Conservation (phyloP, 2,888 invertebrate genomes). For the Lissocephala sabroskyi region DNA sequence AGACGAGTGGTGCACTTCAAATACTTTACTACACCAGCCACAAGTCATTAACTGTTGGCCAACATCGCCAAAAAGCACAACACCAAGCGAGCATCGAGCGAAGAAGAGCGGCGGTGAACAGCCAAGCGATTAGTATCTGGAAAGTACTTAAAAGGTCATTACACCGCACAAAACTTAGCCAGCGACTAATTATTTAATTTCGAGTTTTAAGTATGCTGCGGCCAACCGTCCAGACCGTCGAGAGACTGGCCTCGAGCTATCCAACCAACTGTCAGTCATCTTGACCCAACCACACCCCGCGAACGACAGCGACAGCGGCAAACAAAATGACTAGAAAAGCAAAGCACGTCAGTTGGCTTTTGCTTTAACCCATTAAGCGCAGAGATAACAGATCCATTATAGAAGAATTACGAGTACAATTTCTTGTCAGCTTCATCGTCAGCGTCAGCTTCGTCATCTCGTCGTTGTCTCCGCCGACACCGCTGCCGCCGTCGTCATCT, state of each 20-base stretch:
- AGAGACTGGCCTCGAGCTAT: too few species aligned
- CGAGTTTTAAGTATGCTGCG: conserved; percentile 56
- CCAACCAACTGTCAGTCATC: conserved; percentile 50
- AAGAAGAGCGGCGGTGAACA: too few species aligned
- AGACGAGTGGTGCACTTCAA: conserved; percentile 1
- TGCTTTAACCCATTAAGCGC: conserved; percentile 56
- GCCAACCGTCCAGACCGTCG: conserved; percentile 7
- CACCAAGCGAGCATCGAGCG: too few species aligned
- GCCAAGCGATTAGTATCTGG: conserved; percentile 58
- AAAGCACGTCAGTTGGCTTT: conserved; percentile 27
- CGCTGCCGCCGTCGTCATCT: conserved; percentile 48
- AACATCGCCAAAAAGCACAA: conserved; percentile 27
- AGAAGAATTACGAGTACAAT: conserved; percentile 59
- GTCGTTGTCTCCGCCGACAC: conserved; percentile 1
- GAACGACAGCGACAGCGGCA: neutral
- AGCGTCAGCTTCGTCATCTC: conserved; percentile 13
- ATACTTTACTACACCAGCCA: conserved; percentile 23
- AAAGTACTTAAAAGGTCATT: conserved; percentile 65
- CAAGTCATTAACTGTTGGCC: conserved; percentile 54
- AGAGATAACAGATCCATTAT: conserved; percentile 63
- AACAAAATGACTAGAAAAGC: neutral
- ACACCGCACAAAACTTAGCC: conserved; percentile 55
- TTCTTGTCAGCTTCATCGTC: conserved; percentile 29
- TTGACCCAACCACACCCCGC: conserved; percentile 6
- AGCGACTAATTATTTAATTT: conserved; percentile 63